Conservation (phyloP, 2,797 vertebrate genomes). For the Poeciliopsis paucimaculata region DNA sequence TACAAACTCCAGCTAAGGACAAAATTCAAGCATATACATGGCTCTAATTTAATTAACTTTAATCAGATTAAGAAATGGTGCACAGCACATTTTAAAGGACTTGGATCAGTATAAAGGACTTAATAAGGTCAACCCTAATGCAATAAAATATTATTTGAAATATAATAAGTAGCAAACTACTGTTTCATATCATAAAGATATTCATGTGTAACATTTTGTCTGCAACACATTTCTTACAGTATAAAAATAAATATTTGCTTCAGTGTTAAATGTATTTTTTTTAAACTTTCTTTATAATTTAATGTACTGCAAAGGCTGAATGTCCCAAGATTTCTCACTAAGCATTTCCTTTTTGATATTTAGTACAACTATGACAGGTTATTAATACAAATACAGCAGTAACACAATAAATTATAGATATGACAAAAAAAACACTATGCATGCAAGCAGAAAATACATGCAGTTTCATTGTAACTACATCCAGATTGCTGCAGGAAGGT, state of each 20-base stretch:
- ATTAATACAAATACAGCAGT: too few relatives aligned
- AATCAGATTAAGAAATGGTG: not conserved
- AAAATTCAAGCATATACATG: not conserved
- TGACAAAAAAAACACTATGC: not conserved
- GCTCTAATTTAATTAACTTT: not conserved
- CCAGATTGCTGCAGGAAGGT: not conserved
- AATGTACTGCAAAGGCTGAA: not conserved
- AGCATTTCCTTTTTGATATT: too few relatives aligned
- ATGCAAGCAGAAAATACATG: not conserved
- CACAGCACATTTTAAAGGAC: not conserved
- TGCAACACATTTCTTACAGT: not conserved
- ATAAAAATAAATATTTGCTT: not conserved
- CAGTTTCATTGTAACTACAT: not conserved
- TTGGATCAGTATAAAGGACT: not conserved
- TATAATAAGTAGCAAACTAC: not conserved
- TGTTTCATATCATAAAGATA: not conserved
- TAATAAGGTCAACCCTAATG: not conserved
- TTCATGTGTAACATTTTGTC: not conserved
- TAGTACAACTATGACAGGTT: not conserved
- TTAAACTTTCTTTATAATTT: not conserved
- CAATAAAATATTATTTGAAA: not conserved
- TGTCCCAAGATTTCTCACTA: not conserved
- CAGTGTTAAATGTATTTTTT: not conserved
- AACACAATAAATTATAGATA: not conserved
- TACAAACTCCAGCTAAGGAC: not conserved